Evolutionary conservation across 2,797 vertebrate genomes (phyloP), one percentile per base, ranked within the genome.

Genomic region (Siniperca scherzeri): DNA sequence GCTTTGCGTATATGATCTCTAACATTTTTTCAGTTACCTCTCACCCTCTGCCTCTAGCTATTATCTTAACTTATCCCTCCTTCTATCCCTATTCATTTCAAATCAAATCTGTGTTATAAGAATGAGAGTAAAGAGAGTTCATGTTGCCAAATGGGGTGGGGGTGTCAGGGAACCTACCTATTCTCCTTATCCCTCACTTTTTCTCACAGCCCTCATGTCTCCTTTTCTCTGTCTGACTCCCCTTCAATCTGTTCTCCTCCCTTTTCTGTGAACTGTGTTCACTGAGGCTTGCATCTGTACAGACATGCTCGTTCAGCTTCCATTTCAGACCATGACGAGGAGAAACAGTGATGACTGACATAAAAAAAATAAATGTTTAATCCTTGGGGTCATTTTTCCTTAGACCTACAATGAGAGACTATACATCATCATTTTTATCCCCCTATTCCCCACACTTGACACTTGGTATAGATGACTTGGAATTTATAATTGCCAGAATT

Each of bases 251-350:
- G 17, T 33, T 64, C 80, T 64, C 60, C 81, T 57, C 71, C 25
- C 13, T 60, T 77, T 50, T 67, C 78, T 40, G 74, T 73, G 62
- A 74, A 56, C 83, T 13, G 79, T 77, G 77, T 55, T 88, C 79
- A 78, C 50, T 7, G 81, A 82, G 67, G 72, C 85, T 59, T 67
- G 82, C 66, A 79, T 74, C 84, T 89, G 78, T 33, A 80, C 69
- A 27, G 78, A 85, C 76, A 66, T 14, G 71, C 72, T 80, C 66
- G 27, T 77, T 83, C 79, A 81, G 76, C 73, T 66, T 70, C 80
- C 67, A 82, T 87, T 72, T 74, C 59, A 81, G 17, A 76, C 48
- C 74, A 52, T 77, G 84, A 82, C 27, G 17, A 75, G 62, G 42
- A 80, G 72, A 65, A 86, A 81, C 87, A 61, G 13, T 1, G 22